Conservation (phyloP, 2,888 invertebrate genomes). For the Spisula subtruncata region DNA sequence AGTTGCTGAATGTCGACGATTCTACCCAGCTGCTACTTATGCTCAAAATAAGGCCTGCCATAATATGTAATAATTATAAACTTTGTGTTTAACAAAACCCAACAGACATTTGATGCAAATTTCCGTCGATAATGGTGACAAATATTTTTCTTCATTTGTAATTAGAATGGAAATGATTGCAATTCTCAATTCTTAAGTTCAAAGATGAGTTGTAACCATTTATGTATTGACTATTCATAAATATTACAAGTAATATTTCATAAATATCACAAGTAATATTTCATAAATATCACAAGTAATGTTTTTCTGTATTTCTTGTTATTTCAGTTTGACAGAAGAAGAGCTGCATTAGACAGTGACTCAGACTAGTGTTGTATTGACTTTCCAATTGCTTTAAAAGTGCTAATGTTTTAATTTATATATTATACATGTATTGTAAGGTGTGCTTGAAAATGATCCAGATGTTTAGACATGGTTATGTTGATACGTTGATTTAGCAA, state of each 20-base stretch:
- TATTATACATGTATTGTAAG: constrained; percentile 3
- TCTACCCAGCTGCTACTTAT: too few relatives aligned
- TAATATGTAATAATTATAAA: too few relatives aligned
- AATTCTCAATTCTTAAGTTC: neutral
- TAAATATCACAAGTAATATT: neutral
- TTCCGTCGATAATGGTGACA: too few relatives aligned
- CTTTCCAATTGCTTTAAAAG: neutral
- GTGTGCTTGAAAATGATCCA: too few relatives aligned
- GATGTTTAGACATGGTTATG: too few relatives aligned
- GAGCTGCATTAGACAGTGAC: constrained; percentile 93
- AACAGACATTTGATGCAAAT: too few relatives aligned
- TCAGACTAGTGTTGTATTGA: constrained; percentile 71
- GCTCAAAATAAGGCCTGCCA: too few relatives aligned
- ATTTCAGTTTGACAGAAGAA: constrained; percentile 94
- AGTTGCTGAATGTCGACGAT: too few relatives aligned
- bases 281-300: too few relatives aligned
- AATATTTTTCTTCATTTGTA: neutral
- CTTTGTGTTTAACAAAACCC: too few relatives aligned
- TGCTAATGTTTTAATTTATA: constrained; percentile 8
- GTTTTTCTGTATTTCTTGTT: neutral
- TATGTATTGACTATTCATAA: too few relatives aligned
- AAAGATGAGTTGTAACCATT: neutral
- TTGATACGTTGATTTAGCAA: too few relatives aligned
- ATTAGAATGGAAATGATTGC: neutral
- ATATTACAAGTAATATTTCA: neutral